phyloP scores from a whole-genome alignment of 2,113 vertebrate genomes.

The Sinocyclocheilus anophthalmus region DNA sequence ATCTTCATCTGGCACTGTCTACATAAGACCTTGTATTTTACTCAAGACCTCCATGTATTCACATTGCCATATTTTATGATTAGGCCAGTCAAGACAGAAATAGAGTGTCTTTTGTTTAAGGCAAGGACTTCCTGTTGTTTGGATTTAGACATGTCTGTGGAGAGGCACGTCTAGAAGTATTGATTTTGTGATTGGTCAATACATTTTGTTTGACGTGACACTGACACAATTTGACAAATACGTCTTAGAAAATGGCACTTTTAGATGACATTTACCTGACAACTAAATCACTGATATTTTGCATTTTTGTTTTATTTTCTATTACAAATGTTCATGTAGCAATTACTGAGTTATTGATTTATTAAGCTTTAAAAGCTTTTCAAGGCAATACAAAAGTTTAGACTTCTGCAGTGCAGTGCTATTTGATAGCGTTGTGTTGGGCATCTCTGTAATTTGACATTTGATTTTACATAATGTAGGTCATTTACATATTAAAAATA shows the following conservation, averaged over 20 bases:
- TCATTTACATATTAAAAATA: not conserved
- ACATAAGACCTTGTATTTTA: not conserved
- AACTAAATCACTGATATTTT: not conserved
- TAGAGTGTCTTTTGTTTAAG: slow-evolving; percentile 11
- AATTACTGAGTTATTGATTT: not conserved
- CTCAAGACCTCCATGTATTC: not conserved
- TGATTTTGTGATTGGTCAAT: not conserved
- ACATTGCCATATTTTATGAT: slow-evolving; percentile 3
- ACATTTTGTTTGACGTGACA: not conserved
- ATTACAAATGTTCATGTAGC: not conserved
- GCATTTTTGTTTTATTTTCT: not conserved
- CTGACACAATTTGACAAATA: not conserved
- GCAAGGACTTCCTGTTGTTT: not conserved
- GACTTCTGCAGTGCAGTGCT: not conserved
- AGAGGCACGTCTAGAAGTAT: not conserved
- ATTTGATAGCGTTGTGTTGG: too few relatives aligned
- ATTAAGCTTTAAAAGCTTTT: not conserved
- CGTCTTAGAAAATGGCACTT: slow-evolving; percentile 6
- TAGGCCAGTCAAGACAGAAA: not conserved
- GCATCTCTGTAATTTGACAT: not conserved
- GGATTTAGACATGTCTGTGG: not conserved
- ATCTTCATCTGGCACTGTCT: slow-evolving; percentile 6
- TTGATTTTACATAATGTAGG: not conserved
- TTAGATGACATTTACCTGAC: not conserved
- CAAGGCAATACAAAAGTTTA: not conserved